Evolutionary conservation across 2,888 invertebrate species (phyloP), one percentile per base, ranked within the genome.

Genomic region (Choristoneura rosaceana): DNA sequence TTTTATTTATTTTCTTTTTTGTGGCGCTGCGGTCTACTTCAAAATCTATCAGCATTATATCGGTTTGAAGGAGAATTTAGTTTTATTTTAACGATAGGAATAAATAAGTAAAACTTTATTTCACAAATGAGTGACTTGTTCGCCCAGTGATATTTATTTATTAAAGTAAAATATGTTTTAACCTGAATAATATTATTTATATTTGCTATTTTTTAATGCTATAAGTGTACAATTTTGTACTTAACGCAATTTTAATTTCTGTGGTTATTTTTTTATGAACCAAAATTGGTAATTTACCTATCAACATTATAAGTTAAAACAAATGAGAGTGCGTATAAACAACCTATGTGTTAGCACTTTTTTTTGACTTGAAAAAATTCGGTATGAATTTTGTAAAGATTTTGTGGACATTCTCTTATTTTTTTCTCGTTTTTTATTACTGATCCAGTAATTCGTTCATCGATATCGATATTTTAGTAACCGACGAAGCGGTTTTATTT

Each of bases 81-180:
- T 12, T 55, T 55, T 55, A 55, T 55, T 55, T 25, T 12, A 12
- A 10, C 5, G 25, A 4, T 55, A 25, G 55, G 25, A 15, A 47
- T 47, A 47, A 52, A 55, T 17, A 47, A 52, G 25, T 17, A 25
- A 12, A 25, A 25, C 7, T 55, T 25, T 12, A 4, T 55, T 55
- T 17, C 10, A 33, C 17, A 3, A 25, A 25, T 25, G 12, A 25
- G 25, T 10, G 17, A 50, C 4, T 12, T 55, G 55, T 55, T 55
- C 25, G 12, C 55, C 55, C 25, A 55, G 55, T 55, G 55, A 25
- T 55, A 55, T 55, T 55, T 55, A 55, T 55, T 55, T 33, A 25
- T 52, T 15, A 9, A 52, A 17, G 15, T 15, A 15, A 52, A 15
- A 52, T 17, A 15, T 50, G 15, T 50, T 50, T 50, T 50, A 47